Base-by-base conservation (phyloP, 2,888 invertebrate species). In the Hylaea fasciaria region DNA sequence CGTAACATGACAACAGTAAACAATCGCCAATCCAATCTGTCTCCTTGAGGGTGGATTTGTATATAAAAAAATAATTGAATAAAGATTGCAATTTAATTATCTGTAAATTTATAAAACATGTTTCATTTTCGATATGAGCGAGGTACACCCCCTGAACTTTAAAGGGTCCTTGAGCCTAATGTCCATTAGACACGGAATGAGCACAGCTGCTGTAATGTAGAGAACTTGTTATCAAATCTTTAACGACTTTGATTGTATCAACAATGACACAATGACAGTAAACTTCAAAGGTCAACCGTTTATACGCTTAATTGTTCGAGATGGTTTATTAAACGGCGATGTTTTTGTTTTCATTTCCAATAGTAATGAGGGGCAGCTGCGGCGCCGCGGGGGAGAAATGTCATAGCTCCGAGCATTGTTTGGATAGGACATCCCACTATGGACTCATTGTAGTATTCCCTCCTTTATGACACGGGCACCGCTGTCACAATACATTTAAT, bases 371-470 rank as follows among this genome's bases (percentile, higher is more conserved):
- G 74, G 73, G 82, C 86, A 85, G 86, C 81, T 84, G 87, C 72
- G 73, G 63, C 78, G 75, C 78, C 72, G 73, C 72, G 75, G 81
- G 88, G 84, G 81, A 78, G 77, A 82, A 80, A 85, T 85, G 83
- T 85, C 87, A 84, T 73, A 74, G 70, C 70, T 75, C 70, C 72
- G 77, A 69, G 80, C 39, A 76, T 81, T 77, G 73, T 71, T 65
- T 65, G 65, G 70, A 66, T 70, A 73, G 73, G 70, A 81, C 83
- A 80, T 77, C 78, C 78, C 74, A 67, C 74, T 71, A 79, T 78
- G 71, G 77, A 78, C 79, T 78, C 78, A 80, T 79, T 78, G 78
- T 80, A 66, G 64, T 74, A 70, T 76, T 74, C 72, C 67, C 47
- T 53, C 39, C 44, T 48, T 16, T 45, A 44, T 56, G 44, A 58